Evolutionary conservation across 2,113 vertebrate genomes (phyloP).

Genomic region (Xyliphius kryptos): DNA sequence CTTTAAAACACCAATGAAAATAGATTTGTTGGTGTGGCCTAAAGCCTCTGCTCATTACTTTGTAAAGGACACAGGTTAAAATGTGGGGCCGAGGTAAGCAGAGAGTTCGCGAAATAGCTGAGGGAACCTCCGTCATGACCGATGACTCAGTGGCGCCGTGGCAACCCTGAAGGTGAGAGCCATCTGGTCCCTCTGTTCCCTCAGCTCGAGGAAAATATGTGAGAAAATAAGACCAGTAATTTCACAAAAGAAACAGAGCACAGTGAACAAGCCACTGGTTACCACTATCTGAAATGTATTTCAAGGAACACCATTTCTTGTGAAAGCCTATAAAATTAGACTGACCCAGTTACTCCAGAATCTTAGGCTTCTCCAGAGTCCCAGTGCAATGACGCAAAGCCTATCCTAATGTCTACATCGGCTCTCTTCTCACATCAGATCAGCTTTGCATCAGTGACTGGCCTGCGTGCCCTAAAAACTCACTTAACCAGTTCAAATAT

Average conservation of each 20-base stretch:
- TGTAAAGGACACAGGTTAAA: background rate
- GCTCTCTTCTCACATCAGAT: slow-evolving; percentile 29
- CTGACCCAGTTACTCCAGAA: slow-evolving; percentile 40
- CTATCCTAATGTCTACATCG: background rate
- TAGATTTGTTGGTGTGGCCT: background rate
- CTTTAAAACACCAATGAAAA: background rate
- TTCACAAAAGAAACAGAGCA: background rate
- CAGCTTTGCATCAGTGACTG: slow-evolving; percentile 33
- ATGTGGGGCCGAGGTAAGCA: slow-evolving; percentile 9
- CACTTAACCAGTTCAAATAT: slow-evolving; percentile 4
- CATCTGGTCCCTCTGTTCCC: slow-evolving; percentile 43
- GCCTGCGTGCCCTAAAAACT: slow-evolving; percentile 2
- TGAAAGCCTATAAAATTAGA: slow-evolving; percentile 28
- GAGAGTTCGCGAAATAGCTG: slow-evolving; percentile 1
- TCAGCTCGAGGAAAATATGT: background rate
- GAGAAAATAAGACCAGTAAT: background rate
- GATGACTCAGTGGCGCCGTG: slow-evolving; percentile 54
- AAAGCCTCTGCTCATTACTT: background rate
- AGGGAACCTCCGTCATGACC: slow-evolving; percentile 37
- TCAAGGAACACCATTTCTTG: background rate
- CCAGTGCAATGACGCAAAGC: slow-evolving; percentile 26
- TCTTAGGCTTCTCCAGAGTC: slow-evolving; percentile 24
- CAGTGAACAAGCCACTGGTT: background rate
- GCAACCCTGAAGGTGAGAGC: slow-evolving; percentile 48
- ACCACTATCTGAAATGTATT: background rate